Evolutionary conservation across 2,113 vertebrate genomes (phyloP).

Genomic region (Candoia aspera): DNA sequence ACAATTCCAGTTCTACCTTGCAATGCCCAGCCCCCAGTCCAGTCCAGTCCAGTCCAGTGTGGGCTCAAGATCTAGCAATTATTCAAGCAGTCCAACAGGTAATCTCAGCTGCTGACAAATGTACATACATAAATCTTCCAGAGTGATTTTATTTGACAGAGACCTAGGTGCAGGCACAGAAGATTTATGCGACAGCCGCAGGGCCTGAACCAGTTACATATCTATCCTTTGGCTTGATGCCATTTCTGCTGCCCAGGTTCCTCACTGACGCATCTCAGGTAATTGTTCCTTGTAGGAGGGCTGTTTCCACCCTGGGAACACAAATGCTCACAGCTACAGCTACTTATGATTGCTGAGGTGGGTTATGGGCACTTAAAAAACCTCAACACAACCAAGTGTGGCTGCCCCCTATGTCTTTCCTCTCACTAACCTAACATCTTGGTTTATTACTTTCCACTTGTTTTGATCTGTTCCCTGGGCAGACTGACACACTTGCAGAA

Average conservation of each 20-base stretch:
- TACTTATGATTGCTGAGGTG: background rate
- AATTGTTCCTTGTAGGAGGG: background rate
- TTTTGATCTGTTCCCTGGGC: background rate
- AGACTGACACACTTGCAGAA: background rate
- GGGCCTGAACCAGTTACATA: background rate
- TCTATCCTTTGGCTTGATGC: background rate
- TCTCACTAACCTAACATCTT: background rate
- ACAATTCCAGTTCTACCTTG: background rate
- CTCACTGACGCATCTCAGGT: background rate
- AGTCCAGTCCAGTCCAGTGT: background rate
- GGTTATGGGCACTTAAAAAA: background rate
- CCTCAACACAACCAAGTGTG: background rate
- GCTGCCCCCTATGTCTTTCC: background rate
- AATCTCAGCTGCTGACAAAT: background rate
- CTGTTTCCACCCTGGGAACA: background rate
- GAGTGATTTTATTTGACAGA: background rate
- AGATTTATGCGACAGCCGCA: background rate
- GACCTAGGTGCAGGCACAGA: background rate
- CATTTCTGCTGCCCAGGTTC: background rate
- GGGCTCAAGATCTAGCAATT: background rate
- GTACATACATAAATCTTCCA: background rate
- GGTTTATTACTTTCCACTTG: background rate
- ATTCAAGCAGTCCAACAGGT: background rate
- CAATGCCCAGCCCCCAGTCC: background rate
- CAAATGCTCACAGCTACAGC: background rate